Conservation (phyloP, 2,797 vertebrate genomes). For the Scolopax rusticola region DNA sequence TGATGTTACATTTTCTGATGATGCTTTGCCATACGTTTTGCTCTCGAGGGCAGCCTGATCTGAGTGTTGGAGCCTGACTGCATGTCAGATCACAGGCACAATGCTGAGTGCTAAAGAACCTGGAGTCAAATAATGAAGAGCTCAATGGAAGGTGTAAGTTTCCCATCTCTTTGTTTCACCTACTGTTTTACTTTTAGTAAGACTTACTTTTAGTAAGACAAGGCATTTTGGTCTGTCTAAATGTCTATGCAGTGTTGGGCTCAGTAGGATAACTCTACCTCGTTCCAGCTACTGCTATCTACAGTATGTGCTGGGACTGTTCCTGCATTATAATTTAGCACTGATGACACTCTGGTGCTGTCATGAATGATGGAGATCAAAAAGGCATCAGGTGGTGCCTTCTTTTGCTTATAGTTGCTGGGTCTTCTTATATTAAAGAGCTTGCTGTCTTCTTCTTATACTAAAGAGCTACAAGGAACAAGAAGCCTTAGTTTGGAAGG, state of each 20-base stretch:
- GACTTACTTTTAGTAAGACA: background rate
- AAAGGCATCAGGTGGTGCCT: background rate
- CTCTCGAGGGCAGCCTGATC: background rate
- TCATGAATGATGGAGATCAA: background rate
- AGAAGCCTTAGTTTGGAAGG: background rate
- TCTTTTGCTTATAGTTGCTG: background rate
- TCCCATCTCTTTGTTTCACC: background rate
- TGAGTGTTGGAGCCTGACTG: background rate
- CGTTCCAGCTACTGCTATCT: background rate
- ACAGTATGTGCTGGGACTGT: background rate
- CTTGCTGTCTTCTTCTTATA: background rate
- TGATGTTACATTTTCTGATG: background rate
- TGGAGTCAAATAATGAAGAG: background rate
- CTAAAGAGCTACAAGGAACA: background rate
- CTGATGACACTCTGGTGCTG: background rate
- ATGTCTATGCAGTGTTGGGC: background rate
- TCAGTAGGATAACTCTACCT: background rate
- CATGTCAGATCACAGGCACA: background rate
- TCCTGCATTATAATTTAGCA: background rate
- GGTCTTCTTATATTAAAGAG: background rate
- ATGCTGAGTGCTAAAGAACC: background rate
- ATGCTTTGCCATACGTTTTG: background rate
- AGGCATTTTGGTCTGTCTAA: background rate
- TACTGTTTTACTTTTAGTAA: background rate
- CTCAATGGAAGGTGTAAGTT: background rate